A percentile compares a stretch with the other conserved stretches of the same genome.
Conservation (phyloP, 2,797 vertebrate genomes). For the Aeoliscus strigatus region DNA sequence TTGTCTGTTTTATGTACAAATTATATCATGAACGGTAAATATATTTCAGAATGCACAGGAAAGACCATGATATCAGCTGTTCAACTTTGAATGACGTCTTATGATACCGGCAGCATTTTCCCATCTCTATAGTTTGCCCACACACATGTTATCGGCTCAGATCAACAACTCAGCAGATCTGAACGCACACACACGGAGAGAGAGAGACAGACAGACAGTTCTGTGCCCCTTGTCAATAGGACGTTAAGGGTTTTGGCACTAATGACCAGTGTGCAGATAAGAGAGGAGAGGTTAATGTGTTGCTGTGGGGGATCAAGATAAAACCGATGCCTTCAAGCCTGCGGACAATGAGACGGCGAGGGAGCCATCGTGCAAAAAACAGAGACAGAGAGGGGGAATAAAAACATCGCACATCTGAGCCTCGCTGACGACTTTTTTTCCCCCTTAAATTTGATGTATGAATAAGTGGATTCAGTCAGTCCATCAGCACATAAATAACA, state of each 20-base stretch:
- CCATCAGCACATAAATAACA: conserved; percentile 27
- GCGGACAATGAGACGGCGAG: conserved; percentile 60
- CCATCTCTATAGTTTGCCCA: conserved; percentile 10
- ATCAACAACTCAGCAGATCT: conserved; percentile 73
- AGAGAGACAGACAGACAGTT: conserved; percentile 32
- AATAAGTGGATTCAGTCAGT: conserved; percentile 21
- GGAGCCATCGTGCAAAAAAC: conserved; percentile 11
- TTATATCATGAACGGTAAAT: conserved; percentile 15
- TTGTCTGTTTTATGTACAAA: conserved; percentile 17
- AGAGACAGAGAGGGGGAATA: conserved; percentile 3
- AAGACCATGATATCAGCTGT: too few relatives aligned
- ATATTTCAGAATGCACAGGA: too few relatives aligned
- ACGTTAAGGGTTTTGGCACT: conserved; percentile 72
- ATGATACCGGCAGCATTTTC: too few relatives aligned
- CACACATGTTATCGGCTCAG: conserved; percentile 55
- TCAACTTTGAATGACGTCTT: too few relatives aligned
- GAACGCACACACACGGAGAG: conserved; percentile 34
- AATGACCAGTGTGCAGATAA: conserved; percentile 76
- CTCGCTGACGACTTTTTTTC: conserved; percentile 16
- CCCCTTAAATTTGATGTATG: conserved; percentile 12
- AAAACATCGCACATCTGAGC: conserved; percentile 17
- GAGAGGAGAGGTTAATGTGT: conserved; percentile 75
- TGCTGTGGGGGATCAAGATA: conserved; percentile 76
- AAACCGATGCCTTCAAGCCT: conserved; percentile 62
- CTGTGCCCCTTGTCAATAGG: conserved; percentile 69